These are phyloP conservation scores for Drosophila infuscata DNA, from an alignment of 2,888 invertebrate species.

Conservation along the genomic window DNA sequence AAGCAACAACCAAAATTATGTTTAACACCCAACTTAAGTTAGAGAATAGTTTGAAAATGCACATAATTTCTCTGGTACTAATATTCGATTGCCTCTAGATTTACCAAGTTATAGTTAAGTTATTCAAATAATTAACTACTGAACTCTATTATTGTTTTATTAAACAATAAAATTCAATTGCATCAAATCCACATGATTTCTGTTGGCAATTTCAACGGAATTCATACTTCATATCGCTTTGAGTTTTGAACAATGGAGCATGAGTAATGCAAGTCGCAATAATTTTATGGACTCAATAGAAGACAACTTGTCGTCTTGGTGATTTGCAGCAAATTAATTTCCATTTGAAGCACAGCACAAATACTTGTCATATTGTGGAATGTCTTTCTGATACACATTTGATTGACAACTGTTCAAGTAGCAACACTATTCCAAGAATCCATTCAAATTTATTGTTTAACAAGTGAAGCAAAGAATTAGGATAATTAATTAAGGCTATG, in stretches of 20 bases:
- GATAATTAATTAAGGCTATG: too few species aligned
- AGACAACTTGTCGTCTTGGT: slow-evolving; percentile 7
- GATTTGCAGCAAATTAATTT: slow-evolving; percentile 24
- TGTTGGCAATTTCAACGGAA: not conserved
- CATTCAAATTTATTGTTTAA: not conserved
- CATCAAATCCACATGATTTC: not conserved
- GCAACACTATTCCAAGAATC: not conserved
- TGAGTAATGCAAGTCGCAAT: slow-evolving; percentile 15
- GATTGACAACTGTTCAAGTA: not conserved
- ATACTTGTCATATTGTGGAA: slow-evolving; percentile 16
- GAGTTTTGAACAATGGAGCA: slow-evolving; percentile 17
- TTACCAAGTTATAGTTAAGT: not conserved
- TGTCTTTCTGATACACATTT: not conserved
- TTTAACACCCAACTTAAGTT: slow-evolving; percentile 2
- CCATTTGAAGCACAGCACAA: not conserved
- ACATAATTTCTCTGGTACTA: not conserved
- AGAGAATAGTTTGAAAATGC: not conserved
- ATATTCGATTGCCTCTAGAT: not conserved
- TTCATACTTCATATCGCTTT: slow-evolving; percentile 3
- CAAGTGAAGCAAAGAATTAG: not conserved
- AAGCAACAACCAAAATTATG: slow-evolving; percentile 38
- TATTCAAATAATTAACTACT: not conserved
- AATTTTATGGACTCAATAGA: slow-evolving; percentile 1
- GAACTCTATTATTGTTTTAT: not conserved
- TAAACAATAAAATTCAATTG: too few species aligned